Base-by-base conservation (phyloP, 2,797 vertebrate genomes). In the Ctenochaetus hawaiiensis region DNA sequence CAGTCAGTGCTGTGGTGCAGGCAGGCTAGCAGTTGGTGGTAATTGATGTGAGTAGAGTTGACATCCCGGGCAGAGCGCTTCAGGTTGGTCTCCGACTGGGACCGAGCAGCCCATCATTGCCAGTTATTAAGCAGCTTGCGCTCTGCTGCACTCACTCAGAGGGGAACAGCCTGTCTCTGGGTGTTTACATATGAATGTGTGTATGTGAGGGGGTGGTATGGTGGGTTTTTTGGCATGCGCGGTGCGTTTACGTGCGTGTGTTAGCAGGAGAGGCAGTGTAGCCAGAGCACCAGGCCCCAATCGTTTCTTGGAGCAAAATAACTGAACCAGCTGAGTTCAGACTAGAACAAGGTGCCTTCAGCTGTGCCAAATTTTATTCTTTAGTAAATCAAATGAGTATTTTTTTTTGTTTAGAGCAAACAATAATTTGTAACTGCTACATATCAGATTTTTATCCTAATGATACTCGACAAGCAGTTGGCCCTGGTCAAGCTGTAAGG, bases 21-120 rank as follows among this genome's bases (percentile, higher is more conserved):
- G 86, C 83, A 72, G 87, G 82, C 89, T 80, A 87, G 88, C 90
- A 91, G 87, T 89, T 84, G 82, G 87, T 73, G 80, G 88, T 95
- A 95, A 95, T 94, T 95, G 94, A 95, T 88, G 83, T 93, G 93
- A 95, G 91, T 92, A 62, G 92, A 94, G 92, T 81, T 95, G 94
- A 95, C 94, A 92, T 94, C 89, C 91, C 70, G 90, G 89, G 92
- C 93, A 93, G 91, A 92, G 90, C 85, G 91, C 92, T 94, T 92
- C 93, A 93, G 94, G 92, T 95, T 92, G 93, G 92, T 92, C 92
- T 94, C 86, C 85, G 90, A 90, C 93, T 93, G 93, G 90, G 93
- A 93, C 93, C 83, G 91, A 91, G 90, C 92, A 93, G 91, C 94
- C 93, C 93, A 95, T 95, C 94, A 95, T 94, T 93, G 93, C 85